phyloP scores from a whole-genome alignment of 2,113 vertebrate species.

The Heterochromis multidens region DNA sequence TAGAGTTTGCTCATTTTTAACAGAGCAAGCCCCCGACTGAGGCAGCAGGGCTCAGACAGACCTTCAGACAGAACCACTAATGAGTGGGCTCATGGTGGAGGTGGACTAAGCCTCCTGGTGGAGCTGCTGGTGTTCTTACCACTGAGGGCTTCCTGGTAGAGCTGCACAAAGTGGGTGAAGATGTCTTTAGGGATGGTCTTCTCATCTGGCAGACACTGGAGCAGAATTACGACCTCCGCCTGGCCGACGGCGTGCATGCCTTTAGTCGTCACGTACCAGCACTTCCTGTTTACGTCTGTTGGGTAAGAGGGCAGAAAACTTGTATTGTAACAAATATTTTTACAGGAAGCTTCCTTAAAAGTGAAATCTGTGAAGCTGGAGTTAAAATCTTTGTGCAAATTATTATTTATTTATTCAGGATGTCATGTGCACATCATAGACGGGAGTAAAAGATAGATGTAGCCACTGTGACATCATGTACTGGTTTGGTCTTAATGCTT shows the following conservation, averaged over 20 bases:
- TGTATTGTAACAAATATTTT: no score
- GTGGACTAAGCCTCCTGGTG: not conserved
- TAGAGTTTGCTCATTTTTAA: not conserved
- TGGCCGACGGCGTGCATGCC: slow-evolving; percentile 98
- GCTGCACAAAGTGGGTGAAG: slow-evolving; percentile 95
- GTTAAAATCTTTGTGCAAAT: no score
- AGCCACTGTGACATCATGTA: no score
- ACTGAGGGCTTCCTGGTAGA: slow-evolving; percentile 93
- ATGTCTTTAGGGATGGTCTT: slow-evolving; percentile 95
- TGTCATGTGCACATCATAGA: no score
- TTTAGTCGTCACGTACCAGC: slow-evolving; percentile 96
- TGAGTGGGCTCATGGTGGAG: not conserved
- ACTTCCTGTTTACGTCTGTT: slow-evolving; percentile 97
- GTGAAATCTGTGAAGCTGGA: no score
- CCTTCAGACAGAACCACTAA: slow-evolving; percentile 1
- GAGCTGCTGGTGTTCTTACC: slow-evolving; percentile 67
- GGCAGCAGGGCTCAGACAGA: not conserved
- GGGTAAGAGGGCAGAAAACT: not conserved
- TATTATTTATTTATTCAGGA: no score
- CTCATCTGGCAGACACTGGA: slow-evolving; percentile 97
- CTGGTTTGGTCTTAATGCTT: no score
- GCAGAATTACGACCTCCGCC: slow-evolving; percentile 92
- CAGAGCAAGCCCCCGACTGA: not conserved
- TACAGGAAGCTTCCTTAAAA: no score
- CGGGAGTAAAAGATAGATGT: no score